Evolutionary conservation across 2,888 invertebrate genomes (phyloP).

Genomic region (Stenotaenia linearis): DNA sequence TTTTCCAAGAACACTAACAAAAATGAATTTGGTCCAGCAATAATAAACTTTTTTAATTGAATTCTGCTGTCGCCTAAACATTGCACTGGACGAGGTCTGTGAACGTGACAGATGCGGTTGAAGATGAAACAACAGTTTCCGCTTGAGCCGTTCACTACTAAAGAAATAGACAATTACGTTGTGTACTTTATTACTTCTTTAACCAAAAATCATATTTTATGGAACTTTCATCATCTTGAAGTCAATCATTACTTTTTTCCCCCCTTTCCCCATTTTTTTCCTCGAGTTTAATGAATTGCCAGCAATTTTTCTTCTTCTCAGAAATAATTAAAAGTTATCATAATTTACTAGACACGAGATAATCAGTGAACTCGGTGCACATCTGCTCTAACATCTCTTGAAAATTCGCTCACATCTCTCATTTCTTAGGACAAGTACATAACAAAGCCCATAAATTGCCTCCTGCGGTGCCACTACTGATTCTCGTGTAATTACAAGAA

Average conservation of each 20-base stretch:
- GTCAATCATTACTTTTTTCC: too few species aligned
- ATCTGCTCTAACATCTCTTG: background rate
- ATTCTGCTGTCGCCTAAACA: background rate
- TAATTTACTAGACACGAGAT: background rate
- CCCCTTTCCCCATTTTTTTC: too few species aligned
- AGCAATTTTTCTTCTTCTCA: too few species aligned
- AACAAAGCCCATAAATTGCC: background rate
- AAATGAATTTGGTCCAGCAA: too few species aligned
- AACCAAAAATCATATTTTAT: too few species aligned
- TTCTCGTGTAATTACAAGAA: background rate
- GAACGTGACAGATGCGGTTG: conserved; percentile 3
- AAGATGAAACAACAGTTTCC: background rate
- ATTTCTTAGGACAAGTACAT: conserved; percentile 11
- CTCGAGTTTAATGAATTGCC: too few species aligned
- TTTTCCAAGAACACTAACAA: too few species aligned
- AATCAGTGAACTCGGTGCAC: background rate
- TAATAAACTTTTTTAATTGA: background rate
- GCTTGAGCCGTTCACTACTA: background rate
- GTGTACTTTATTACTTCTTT: too few species aligned
- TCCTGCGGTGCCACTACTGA: background rate
- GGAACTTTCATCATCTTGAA: too few species aligned
- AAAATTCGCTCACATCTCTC: background rate
- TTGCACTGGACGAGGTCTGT: background rate
- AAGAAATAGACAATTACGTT: too few species aligned
- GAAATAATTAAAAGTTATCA: background rate